Evolutionary conservation across 1,140 invertebrate species (phyloP), one percentile per base, ranked within the genome.

Genomic region (Brachionus rotundiformis): DNA sequence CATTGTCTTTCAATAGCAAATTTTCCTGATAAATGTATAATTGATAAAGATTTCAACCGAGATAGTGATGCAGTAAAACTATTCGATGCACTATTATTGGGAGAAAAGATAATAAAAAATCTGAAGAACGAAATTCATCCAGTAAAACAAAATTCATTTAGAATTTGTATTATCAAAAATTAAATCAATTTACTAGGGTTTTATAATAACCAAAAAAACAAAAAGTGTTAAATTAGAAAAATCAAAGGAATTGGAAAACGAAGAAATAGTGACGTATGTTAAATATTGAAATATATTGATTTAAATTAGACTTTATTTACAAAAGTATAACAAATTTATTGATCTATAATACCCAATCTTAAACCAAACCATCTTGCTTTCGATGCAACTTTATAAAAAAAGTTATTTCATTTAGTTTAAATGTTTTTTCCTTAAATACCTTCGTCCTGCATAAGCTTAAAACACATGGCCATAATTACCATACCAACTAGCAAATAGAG

Each of bases 151-250:
- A 85, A 84, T 82, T 89, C 82, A n/a, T 84, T 82, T 49, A 83
- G 86, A 49, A 61, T 33, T 44, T 44, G 13, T 27, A 59, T 23
- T 54, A 47, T 41, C 82, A 1, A 41, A 44, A 49, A 27, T 11
- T n/a, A 25, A 23, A n/a, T 19, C 2, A 59, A 23, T 31, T 76
- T 82, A 83, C 41, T 81, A 93, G 91, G 94, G 94, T 13, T 94
- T 91, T 85, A 93, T 96, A 83, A 92, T 94, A 61, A 93, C 95
- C 86, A 95, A 94, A 85, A 92, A 91, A 86, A 94, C 76, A 54
- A 79, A 79, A 31, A 19, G 47, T 16, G 11, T 95, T 86, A 90
- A 91, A 81, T 91, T 92, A 83, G 90, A 91, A 0, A 88, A 88
- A 68, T 86, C 87, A 68, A 87, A 90, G n/a, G 90, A 92, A 54